Evolutionary conservation across 2,888 invertebrate species (phyloP).

Genomic region (Cerastoderma edule): DNA sequence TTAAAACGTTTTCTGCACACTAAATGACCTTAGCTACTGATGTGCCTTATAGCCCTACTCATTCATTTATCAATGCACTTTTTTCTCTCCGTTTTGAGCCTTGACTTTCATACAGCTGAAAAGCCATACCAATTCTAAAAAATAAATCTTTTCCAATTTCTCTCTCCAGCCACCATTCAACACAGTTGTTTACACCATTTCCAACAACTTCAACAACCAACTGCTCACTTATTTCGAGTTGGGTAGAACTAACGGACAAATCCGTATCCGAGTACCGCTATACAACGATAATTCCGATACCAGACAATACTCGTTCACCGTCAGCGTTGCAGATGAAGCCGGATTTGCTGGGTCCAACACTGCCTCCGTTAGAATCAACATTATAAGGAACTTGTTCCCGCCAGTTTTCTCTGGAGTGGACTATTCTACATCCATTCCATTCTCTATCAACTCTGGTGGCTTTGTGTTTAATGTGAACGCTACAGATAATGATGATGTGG

Average conservation of each 20-base stretch:
- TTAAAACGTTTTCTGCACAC: too few species aligned
- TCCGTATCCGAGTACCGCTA: conserved; percentile 69
- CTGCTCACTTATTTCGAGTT: conserved; percentile 72
- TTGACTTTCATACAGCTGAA: too few species aligned
- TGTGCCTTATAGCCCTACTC: too few species aligned
- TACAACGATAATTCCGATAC: conserved; percentile 61
- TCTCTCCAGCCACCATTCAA: conserved; percentile 74
- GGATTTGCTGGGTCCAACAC: conserved; percentile 91
- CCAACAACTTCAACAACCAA: conserved; percentile 55
- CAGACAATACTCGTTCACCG: conserved; percentile 85
- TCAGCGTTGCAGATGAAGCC: conserved; percentile 93
- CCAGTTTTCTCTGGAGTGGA: conserved; percentile 70
- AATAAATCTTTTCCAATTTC: too few species aligned
- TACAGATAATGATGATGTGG: conserved; percentile 74
- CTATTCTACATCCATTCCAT: conserved; percentile 65
- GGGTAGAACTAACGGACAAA: conserved; percentile 63
- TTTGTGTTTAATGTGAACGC: conserved; percentile 68
- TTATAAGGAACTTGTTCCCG: conserved; percentile 70
- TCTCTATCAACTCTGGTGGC: conserved; percentile 66
- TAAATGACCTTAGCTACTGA: too few species aligned
- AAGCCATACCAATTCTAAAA: too few species aligned
- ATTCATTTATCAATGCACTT: too few species aligned
- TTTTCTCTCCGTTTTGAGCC: too few species aligned
- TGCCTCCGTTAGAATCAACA: conserved; percentile 78
- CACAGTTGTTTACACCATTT: conserved; percentile 59